Evolutionary conservation across 2,797 vertebrate species (phyloP), one percentile per base, ranked within the genome.

Genomic region (Staurois parvus): DNA sequence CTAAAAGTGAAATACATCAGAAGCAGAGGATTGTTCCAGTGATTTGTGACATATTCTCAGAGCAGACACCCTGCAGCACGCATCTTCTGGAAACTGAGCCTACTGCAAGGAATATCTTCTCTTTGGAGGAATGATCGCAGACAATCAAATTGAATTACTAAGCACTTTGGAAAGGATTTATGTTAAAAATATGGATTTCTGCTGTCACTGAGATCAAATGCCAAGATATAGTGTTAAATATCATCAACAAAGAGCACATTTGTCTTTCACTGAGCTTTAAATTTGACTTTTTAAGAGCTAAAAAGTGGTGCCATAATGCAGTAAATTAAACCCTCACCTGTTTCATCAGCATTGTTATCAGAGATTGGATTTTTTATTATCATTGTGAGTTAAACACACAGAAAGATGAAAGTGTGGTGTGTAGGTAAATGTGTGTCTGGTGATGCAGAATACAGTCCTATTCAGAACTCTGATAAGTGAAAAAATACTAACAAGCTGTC

Each of bases 191-290:
- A 80, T 85, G 69, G 77, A 85, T 80, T 80, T 80, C 32, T 67
- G n/a, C 59, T 85, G 76, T 79, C 76, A 85, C n/a, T n/a, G 59
- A 79, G 83, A 85, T 73, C 83, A 85, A 84, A 79, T 79, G 83
- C 76, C 83, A 66, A 79, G 76, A 85, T 79, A 74, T 17, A 79
- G 76, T 66, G 72, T 67, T 76, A 85, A 67, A 79, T 85, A 85
- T 74, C 42, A 56, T 67, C 83, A 73, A 79, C 52, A 85, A 85
- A 85, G 76, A 84, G 83, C 83, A 78, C 83, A 84, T 85, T 73
- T 85, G 70, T 85, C 76, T 85, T 85, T 79, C 56, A 48, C n/a
- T 72, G 40, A 45, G 32, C 45, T 66, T 73, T 79, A 72, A 72
- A 72, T 79, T 72, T 59, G 30, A 79, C 48, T 72, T 78, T 82